Conservation (phyloP, 2,888 invertebrate species). For the Sinodicranocentrus sp. region DNA sequence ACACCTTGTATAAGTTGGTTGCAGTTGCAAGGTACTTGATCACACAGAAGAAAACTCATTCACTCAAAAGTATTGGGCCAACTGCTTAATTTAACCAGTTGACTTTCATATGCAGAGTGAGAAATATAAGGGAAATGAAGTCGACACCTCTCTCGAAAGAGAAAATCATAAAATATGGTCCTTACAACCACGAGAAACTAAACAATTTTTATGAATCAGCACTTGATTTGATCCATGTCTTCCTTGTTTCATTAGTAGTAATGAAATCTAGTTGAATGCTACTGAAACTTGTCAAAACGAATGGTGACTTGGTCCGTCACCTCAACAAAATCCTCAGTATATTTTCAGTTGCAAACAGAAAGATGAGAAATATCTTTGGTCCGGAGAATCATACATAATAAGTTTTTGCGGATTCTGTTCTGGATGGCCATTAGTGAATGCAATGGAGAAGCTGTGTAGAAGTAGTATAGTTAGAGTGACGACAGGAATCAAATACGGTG, state of each 20-base stretch:
- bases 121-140: slow-evolving; percentile 1
- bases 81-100: too few species aligned
- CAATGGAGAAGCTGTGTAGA: slow-evolving; percentile 9
- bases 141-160: too few species aligned
- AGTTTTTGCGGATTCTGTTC: slow-evolving; percentile 14
- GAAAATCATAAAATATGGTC: neutral
- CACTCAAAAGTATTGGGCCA: neutral
- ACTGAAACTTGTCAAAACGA: too few species aligned
- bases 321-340: too few species aligned
- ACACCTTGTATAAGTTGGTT: slow-evolving; percentile 64
- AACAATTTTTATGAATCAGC: too few species aligned
- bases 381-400: slow-evolving; percentile 38
- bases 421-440: slow-evolving; percentile 22
- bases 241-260: too few species aligned
- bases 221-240: too few species aligned
- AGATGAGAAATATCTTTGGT: slow-evolving; percentile 52
- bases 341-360: slow-evolving; percentile 14
- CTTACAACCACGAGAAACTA: too few species aligned
- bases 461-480: slow-evolving; percentile 30
- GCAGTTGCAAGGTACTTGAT: slow-evolving; percentile 65
- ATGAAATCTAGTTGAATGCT: too few species aligned
- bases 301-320: too few species aligned
- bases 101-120: neutral
- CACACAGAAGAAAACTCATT: slow-evolving; percentile 2
- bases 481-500: slow-evolving; percentile 26